Evolutionary conservation across 2,113 vertebrate genomes (phyloP).

Genomic region (Lophochroa leadbeateri): DNA sequence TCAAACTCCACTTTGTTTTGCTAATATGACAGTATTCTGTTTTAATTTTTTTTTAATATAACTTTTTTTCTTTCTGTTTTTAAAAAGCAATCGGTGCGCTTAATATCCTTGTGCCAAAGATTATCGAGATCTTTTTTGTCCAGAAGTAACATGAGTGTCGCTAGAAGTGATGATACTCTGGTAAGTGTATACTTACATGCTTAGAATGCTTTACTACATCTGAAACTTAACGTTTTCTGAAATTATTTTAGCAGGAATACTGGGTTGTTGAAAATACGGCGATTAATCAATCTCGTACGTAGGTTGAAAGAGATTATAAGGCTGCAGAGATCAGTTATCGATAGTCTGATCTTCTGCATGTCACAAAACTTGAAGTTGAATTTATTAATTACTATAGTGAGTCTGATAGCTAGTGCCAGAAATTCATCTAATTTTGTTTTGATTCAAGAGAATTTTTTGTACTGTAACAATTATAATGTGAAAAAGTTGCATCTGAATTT

Average conservation of each 20-base stretch:
- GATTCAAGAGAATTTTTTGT: not conserved
- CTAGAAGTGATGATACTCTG: conserved; percentile 95
- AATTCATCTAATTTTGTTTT: not conserved
- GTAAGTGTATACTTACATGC: conserved; percentile 76
- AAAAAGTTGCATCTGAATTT: not conserved
- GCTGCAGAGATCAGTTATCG: not conserved
- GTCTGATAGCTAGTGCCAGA: not conserved
- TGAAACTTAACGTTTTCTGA: not conserved
- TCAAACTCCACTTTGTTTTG: not conserved
- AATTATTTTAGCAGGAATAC: not conserved
- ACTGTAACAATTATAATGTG: not conserved
- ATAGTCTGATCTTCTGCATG: not conserved
- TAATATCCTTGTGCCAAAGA: conserved; percentile 98
- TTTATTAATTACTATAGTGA: not conserved
- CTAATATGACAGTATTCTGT: not conserved
- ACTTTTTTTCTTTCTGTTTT: conserved; percentile 38
- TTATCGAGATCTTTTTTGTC: conserved; percentile 97
- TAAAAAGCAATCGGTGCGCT: conserved; percentile 93
- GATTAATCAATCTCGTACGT: not conserved
- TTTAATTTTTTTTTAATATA: not conserved
- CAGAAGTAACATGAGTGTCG: conserved; percentile 95
- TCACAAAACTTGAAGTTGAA: not conserved
- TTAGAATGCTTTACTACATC: not conserved
- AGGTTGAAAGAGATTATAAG: not conserved
- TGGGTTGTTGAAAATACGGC: not conserved